phyloP scores from a whole-genome alignment of 2,888 invertebrate genomes.

The Melipona beecheii region DNA sequence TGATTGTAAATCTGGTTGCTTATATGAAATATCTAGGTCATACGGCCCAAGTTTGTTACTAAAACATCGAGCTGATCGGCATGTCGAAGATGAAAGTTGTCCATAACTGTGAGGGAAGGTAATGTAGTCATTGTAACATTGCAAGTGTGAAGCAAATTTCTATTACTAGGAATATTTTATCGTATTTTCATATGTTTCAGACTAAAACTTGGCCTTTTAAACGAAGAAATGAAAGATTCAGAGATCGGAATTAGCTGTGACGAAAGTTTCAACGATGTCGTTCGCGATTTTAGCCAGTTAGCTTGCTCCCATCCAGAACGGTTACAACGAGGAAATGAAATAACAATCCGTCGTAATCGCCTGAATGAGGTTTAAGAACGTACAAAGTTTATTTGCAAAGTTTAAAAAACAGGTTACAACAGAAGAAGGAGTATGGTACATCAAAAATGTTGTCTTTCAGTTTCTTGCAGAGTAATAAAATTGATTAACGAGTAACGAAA shows the following conservation, averaged over 20 bases:
- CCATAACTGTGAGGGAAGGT: slow-evolving; percentile 94
- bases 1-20: not conserved
- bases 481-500: slow-evolving; percentile 23
- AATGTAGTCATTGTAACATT: slow-evolving; percentile 98
- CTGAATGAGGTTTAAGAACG: slow-evolving; percentile 72
- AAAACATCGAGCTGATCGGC: slow-evolving; percentile 95
- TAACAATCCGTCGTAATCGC: slow-evolving; percentile 68
- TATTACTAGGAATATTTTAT: not conserved
- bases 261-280: slow-evolving; percentile 96
- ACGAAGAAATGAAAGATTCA: slow-evolving; percentile 96
- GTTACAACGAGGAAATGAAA: slow-evolving; percentile 84
- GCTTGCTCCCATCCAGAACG: slow-evolving; percentile 92
- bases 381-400: slow-evolving; percentile 47
- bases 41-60: slow-evolving; percentile 95
- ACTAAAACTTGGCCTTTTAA: slow-evolving; percentile 93
- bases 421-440: slow-evolving; percentile 32
- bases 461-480: slow-evolving; percentile 7
- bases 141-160: slow-evolving; percentile 86
- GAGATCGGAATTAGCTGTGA: slow-evolving; percentile 91
- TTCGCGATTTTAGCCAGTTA: slow-evolving; percentile 94
- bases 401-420: slow-evolving; percentile 26
- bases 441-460: slow-evolving; percentile 58
- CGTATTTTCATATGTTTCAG: slow-evolving; percentile 84
- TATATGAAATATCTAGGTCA: slow-evolving; percentile 86
- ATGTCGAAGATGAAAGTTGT: slow-evolving; percentile 89